A percentile compares a stretch with the other conserved stretches of the same genome.
Evolutionary conservation across 1,140 invertebrate genomes (phyloP).

Genomic region (Tetragonula clypearis): DNA sequence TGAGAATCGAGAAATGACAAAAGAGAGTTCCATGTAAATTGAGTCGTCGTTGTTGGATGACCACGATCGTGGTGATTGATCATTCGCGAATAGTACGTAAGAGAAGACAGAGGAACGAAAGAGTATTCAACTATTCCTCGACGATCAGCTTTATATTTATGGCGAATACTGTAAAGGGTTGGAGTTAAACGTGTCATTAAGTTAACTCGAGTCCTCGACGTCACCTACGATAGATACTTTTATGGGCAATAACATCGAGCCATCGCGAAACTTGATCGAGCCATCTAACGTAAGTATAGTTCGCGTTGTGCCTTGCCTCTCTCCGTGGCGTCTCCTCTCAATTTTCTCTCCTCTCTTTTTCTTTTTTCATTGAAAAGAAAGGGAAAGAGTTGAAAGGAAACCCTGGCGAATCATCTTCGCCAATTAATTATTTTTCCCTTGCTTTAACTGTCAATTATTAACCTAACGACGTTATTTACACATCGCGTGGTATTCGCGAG

Average conservation of each 20-base stretch:
- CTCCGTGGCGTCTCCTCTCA: not conserved
- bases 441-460: not conserved
- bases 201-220: conserved; percentile 1
- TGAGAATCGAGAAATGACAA: not conserved
- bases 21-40: not conserved
- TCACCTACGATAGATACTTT: conserved; percentile 25
- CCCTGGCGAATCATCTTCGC: not conserved
- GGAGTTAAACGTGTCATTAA: conserved; percentile 27
- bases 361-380: not conserved
- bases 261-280: conserved; percentile 27
- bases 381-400: not conserved
- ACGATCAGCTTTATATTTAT: conserved; percentile 28
- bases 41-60: not conserved
- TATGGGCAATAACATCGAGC: conserved; percentile 8
- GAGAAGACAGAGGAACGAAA: not conserved
- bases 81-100: not conserved
- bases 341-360: not conserved
- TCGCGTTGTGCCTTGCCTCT: not conserved
- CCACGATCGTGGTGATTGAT: not conserved
- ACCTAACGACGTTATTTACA: too few species aligned
- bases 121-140: conserved; percentile 18
- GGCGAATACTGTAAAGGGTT: conserved; percentile 8
- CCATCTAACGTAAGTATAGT: conserved; percentile 2
- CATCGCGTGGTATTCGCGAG: not conserved
- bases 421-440: not conserved